Evolutionary conservation across 2,888 invertebrate genomes (phyloP), one percentile per base, ranked within the genome.

Genomic region (Drosophila prolongata): DNA sequence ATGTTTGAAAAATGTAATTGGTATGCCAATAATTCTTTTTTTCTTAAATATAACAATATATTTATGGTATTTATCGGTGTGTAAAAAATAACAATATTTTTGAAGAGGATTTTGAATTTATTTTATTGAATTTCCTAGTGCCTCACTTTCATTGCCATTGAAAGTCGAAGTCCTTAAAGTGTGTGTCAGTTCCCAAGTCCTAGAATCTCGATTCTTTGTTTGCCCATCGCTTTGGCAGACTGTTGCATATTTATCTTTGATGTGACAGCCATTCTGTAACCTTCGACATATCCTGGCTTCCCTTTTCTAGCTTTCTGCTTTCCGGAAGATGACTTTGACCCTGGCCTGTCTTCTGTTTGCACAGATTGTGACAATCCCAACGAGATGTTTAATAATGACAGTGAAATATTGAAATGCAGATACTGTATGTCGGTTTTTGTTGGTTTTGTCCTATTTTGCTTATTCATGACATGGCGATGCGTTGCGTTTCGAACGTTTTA

Each of bases 321-420:
- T 62, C 77, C 71, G 76, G 60, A 43, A 47, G 65, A 75, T 71
- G 69, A 52, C 68, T 71, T 76, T 83, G 80, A 71, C 80, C 83
- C 76, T 42, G 69, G 53, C 59, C 52, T 49, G 67, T 49, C 49
- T 53, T 44, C 43, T 65, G 54, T 66, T 67, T 73, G 73, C 68
- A 49, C 50, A 70, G 72, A 78, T 77, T 80, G 66, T 71, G 30
- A 61, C 67, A 74, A 59, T 68, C 35, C 52, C 37, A 38, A n/a
- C 46, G 40, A 42, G 47, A 46, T 55, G 43, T 50, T 66, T 77
- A 74, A 80, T 72, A 79, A 72, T 78, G 84, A 79, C 78, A 81
- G 60, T 78, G 76, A 79, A 79, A 79, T 71, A 71, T 69, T 68
- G 47, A 54, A 64, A 60, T 37, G n/a, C 52, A 34, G 59, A 52